Evolutionary conservation across 1,140 invertebrate species (phyloP).

Genomic region (Akabosia matsudoensis): DNA sequence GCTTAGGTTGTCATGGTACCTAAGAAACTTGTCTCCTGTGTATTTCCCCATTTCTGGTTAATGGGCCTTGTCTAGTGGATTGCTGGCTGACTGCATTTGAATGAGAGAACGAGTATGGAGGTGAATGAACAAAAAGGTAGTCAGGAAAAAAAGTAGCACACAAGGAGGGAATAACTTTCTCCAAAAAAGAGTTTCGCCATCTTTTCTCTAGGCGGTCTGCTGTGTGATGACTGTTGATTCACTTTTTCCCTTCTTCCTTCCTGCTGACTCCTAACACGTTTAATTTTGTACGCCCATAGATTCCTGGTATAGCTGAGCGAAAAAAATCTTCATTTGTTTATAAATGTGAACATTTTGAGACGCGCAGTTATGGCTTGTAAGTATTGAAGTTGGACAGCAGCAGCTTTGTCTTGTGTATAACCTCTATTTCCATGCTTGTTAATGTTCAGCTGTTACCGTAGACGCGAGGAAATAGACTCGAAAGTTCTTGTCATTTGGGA

Average conservation of each 20-base stretch:
- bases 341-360: too few relatives aligned
- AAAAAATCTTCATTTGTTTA: neutral
- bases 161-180: too few relatives aligned
- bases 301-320: neutral
- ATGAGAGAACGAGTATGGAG: neutral
- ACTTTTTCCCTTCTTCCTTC: neutral
- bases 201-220: too few relatives aligned
- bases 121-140: neutral
- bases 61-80: slow-evolving; percentile 15
- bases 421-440: neutral
- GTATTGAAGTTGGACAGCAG: too few relatives aligned
- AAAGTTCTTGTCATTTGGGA: neutral
- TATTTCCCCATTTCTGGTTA: slow-evolving; percentile 10
- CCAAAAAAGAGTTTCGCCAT: neutral
- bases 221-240: too few relatives aligned
- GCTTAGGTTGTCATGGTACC: neutral
- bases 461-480: neutral
- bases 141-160: neutral
- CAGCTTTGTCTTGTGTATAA: too few relatives aligned
- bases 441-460: neutral
- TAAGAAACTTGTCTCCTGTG: neutral
- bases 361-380: too few relatives aligned
- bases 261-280: neutral
- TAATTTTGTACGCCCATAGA: neutral
- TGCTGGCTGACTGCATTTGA: neutral